Percentiles rank a stretch among this genome's conserved stretches.
Evolutionary conservation across 1,140 invertebrate genomes (phyloP).

Genomic region (Penaeus japonicus): DNA sequence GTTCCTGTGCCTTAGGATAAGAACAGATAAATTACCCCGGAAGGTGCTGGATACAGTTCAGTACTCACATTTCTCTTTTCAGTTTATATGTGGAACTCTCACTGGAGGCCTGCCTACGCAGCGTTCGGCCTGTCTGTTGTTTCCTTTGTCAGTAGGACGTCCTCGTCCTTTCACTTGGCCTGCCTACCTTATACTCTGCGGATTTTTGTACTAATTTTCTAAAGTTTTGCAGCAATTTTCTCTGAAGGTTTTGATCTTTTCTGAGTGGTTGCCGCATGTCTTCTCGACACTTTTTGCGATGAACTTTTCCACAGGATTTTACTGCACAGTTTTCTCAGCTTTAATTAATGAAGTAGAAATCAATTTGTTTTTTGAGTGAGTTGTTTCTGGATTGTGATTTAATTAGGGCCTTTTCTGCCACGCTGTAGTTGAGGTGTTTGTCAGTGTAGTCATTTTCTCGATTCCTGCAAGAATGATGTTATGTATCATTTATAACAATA

Average conservation of each 20-base stretch:
- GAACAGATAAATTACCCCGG: not conserved
- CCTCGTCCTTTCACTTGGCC: not conserved
- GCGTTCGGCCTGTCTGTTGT: not conserved
- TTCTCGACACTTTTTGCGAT: not conserved
- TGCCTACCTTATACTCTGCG: not conserved
- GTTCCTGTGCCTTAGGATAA: not conserved
- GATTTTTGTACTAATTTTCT: not conserved
- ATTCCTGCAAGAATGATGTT: too few relatives aligned
- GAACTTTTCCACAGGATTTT: not conserved
- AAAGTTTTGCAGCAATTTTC: not conserved
- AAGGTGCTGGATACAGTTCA: not conserved
- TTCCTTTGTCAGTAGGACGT: not conserved
- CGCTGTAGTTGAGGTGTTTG: too few relatives aligned
- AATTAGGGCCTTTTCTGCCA: too few relatives aligned
- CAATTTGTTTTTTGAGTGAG: too few relatives aligned
- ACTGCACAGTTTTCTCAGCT: not conserved
- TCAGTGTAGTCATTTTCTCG: too few relatives aligned
- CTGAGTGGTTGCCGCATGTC: not conserved
- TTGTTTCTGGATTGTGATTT: too few relatives aligned
- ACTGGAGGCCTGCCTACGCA: not conserved
- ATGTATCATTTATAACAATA: too few relatives aligned
- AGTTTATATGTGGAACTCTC: not conserved
- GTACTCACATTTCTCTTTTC: not conserved
- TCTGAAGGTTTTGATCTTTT: not conserved
- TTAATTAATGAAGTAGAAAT: too few relatives aligned